Conservation (phyloP, 2,113 vertebrate species). For the Cyanoderma ruficeps region DNA sequence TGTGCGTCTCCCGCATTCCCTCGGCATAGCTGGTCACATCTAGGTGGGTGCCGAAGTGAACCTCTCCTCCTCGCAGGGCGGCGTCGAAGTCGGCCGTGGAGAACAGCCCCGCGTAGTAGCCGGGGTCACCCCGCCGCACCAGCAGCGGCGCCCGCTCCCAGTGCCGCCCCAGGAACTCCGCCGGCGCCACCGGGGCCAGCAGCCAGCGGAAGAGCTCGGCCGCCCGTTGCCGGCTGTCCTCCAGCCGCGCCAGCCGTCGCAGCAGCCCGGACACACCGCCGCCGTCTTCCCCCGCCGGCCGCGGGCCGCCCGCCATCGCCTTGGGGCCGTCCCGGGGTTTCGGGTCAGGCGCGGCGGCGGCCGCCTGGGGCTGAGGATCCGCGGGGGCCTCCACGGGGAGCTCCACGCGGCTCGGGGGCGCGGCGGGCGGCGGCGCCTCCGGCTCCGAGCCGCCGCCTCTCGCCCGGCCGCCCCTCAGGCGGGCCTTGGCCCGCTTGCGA, state of each 20-base stretch:
- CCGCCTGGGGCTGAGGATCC: no score
- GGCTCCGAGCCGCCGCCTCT: no score
- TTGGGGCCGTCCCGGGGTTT: no score
- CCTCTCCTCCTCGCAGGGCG: constrained; percentile 81
- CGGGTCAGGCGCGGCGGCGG: no score
- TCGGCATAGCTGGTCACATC: constrained; percentile 92
- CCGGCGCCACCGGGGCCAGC: constrained; percentile 79
- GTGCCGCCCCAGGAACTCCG: constrained; percentile 81
- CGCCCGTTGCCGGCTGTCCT: constrained; percentile 87
- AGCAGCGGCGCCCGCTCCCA: constrained; percentile 92
- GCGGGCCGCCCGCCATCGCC: no score
- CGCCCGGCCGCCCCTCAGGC: no score
- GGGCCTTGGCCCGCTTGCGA: no score
- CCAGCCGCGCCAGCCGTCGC: constrained; percentile 73
- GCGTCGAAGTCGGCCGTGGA: constrained; percentile 89
- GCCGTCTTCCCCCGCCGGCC: background rate
- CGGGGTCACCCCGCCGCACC: constrained; percentile 79
- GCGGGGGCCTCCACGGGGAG: no score
- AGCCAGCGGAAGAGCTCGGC: constrained; percentile 88
- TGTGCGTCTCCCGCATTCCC: constrained; percentile 88
- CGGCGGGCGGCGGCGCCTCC: no score
- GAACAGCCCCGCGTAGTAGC: constrained; percentile 90
- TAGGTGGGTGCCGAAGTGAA: constrained; percentile 90
- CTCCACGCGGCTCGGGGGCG: no score
- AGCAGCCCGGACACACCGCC: constrained; percentile 71